phyloP scores from a whole-genome alignment of 2,888 invertebrate species.

The Osmoderma eremita region DNA sequence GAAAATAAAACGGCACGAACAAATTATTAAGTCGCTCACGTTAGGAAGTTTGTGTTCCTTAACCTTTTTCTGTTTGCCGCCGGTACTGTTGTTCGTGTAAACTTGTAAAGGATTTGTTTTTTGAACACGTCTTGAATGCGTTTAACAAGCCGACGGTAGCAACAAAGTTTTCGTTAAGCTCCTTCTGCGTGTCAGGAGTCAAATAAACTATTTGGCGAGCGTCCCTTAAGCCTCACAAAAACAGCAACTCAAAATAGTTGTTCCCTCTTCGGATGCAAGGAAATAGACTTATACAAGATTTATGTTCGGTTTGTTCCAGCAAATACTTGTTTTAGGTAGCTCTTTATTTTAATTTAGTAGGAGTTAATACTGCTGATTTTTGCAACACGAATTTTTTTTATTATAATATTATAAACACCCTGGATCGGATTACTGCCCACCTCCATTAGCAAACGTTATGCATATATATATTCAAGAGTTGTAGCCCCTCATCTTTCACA shows the following conservation, averaged over 20 bases:
- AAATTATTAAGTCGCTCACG: conserved; percentile 45
- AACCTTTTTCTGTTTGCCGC: conserved; percentile 40
- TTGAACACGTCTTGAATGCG: conserved; percentile 48
- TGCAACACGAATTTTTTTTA: no score
- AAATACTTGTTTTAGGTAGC: no score
- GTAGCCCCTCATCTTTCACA: not conserved
- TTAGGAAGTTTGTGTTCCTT: conserved; percentile 38
- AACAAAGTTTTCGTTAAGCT: conserved; percentile 47
- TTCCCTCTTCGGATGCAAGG: not conserved
- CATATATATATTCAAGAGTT: no score
- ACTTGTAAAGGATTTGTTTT: conserved; percentile 51
- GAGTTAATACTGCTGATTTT: no score
- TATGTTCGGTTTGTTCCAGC: no score
- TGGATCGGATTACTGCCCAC: no score
- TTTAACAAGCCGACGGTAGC: conserved; percentile 46
- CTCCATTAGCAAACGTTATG: no score
- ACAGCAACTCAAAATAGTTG: conserved; percentile 25
- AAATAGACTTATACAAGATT: not conserved
- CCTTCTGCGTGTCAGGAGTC: conserved; percentile 38
- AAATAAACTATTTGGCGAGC: conserved; percentile 31
- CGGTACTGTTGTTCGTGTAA: conserved; percentile 47
- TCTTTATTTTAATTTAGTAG: no score
- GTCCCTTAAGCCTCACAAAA: conserved; percentile 23
- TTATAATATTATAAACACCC: no score
- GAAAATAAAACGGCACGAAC: conserved; percentile 39